Evolutionary conservation across 1,140 invertebrate genomes (phyloP), one percentile per base, ranked within the genome.

Genomic region (Pseudoatta argentina): DNA sequence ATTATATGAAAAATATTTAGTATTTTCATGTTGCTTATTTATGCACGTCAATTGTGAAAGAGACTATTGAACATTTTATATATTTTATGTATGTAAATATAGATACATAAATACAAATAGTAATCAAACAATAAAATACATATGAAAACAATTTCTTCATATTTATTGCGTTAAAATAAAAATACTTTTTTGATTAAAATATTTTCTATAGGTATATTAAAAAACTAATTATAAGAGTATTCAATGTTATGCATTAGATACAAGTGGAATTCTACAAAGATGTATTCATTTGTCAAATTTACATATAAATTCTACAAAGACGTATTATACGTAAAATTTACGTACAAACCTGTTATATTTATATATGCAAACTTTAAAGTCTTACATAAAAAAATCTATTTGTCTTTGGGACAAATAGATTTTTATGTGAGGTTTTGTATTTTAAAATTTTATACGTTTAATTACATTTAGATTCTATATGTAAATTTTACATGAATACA

Each of bases 21-120:
- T 30, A 66, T 53, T 48, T 81, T 39, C 30, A 12, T 71, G 8
- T 12, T 71, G 10, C 55, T 66, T 18, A 69, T 27, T 55, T 71
- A 16, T 21, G 21, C 21, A 10, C 12, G 14, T 69, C 55, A 69
- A 79, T 67, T 67, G n/a, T 44, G 14, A 48, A 55, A 64, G 18
- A 44, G 16, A 64, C 5, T n/a, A 14, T 18, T 48, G 21, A 77
- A 77, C 16, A 48, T 57, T 75, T 59, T 59, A 51, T 14, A 51
- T 8, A 73, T 55, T 34, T 57, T 55, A 30, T 8, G 39, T n/a
- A 4, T 21, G 27, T 55, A 75, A 75, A 57, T 57, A 7, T 3
- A 39, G n/a, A 44, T 67, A 67, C n/a, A 67, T 12, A 5, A 44
- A 44, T 39, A 67, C 4, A 67, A 67, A 44, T 21, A 21, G 6